These are phyloP conservation scores for Chlorops oryzae DNA, from an alignment of 1,140 invertebrate species.

Conservation along the genomic window DNA sequence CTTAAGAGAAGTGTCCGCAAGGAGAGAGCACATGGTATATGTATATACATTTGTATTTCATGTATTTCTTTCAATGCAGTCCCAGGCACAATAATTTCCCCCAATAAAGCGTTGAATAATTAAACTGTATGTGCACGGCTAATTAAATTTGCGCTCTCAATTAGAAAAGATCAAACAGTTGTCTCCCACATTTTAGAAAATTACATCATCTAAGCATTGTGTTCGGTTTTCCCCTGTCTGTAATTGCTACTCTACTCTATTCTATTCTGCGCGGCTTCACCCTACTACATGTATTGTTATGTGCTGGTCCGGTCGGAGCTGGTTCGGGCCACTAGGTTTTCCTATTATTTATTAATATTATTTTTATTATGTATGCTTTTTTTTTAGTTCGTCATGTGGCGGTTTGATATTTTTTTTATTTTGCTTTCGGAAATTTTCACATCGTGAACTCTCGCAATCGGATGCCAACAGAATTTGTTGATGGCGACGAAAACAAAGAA, in stretches of 20 bases:
- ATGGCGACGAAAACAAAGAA: no score
- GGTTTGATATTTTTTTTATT: no score
- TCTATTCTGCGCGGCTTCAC: constrained; percentile 28
- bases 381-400: no score
- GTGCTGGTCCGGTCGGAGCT: constrained; percentile 3
- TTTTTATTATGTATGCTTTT: no score
- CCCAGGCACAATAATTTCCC: neutral
- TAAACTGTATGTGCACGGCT: constrained; percentile 39
- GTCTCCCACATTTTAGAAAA: constrained; percentile 21
- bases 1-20: no score
- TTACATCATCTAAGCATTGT: constrained; percentile 2
- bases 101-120: constrained; percentile 15
- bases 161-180: constrained; percentile 37
- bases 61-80: neutral
- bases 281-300: constrained; percentile 24
- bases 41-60: neutral
- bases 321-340: constrained; percentile 16
- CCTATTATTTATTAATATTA: no score
- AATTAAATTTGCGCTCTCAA: constrained; percentile 43
- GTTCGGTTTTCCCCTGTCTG: no score
- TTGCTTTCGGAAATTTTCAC: no score
- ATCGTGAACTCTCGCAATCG: no score
- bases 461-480: no score
- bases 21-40: neutral
- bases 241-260: constrained; percentile 8